These are phyloP conservation scores for Dissostichus mawsoni DNA, from an alignment of 2,113 vertebrate species.

Conservation along the genomic window DNA sequence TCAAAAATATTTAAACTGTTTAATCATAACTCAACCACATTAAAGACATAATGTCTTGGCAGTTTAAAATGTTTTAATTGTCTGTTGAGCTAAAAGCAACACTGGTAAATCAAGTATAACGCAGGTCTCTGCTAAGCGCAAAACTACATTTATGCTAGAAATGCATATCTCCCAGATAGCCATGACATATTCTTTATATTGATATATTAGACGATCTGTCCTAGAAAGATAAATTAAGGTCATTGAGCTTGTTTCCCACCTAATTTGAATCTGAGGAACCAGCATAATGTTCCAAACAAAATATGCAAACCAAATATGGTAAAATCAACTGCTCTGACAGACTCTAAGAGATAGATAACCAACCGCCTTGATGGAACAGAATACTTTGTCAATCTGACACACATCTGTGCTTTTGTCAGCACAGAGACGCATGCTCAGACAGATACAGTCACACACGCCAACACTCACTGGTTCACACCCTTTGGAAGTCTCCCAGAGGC, in stretches of 20 bases:
- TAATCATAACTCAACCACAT: conserved; percentile 56
- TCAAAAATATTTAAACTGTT: conserved; percentile 33
- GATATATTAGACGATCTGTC: not conserved
- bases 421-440: conserved; percentile 49
- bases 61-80: conserved; percentile 23
- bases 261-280: conserved; percentile 1
- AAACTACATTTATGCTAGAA: not conserved
- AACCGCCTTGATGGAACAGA: conserved; percentile 56
- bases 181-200: not conserved
- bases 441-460: conserved; percentile 50
- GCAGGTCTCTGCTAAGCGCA: not conserved
- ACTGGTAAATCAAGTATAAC: conserved; percentile 1
- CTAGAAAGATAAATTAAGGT: not conserved
- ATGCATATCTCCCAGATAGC: not conserved
- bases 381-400: conserved; percentile 59
- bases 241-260: not conserved
- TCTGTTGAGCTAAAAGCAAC: conserved; percentile 14
- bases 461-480: conserved; percentile 55
- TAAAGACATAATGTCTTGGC: conserved; percentile 25
- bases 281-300: conserved; percentile 11
- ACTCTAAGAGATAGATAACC: conserved; percentile 35
- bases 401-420: conserved; percentile 65
- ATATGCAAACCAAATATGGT: not conserved
- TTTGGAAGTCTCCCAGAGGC: conserved; percentile 58
- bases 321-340: conserved; percentile 30